Base-by-base conservation (phyloP, 2,113 vertebrate species). In the Ictalurus furcatus region DNA sequence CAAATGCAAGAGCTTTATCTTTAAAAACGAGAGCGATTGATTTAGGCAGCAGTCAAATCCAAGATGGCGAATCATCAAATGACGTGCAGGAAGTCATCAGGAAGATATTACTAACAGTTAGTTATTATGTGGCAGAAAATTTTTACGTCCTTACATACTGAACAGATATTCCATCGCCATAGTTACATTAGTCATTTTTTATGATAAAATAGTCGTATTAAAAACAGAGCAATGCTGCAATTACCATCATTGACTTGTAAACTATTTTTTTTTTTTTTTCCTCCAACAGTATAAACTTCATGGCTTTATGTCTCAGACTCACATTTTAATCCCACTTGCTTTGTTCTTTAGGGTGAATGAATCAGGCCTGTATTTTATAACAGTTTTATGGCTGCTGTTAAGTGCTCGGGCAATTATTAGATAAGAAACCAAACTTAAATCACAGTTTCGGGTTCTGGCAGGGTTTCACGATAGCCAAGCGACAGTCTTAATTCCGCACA, bases 371-470 rank as follows among this genome's bases (percentile, higher is more conserved):
- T 54, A 63, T 88, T 88, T 59, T 85, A 86, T 76, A 44, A 58
- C 61, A 81, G 58, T 78, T 84, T 91, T 90, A 88, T 23, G 86
- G 84, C 81, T 87, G 89, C 82, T 73, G 81, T 82, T 90, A 87
- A 76, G 56, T 17, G 54, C 61, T 87, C 71, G 37, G 88, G 40
- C 87, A 37, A 54, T 30, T 37, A 79, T 86, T 74, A 92, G 90
- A 91, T 88, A 92, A 87, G 78, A 83, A 88, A 59, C 19, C 19
- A 11, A 40, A 84, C 85, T 65, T 87, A 87, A 93, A 90, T 90
- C 90, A 63, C 44, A n/a, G 16, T 34, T 67, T 61, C 23, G 87
- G 56, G 84, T 85, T 89, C 88, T 88, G 89, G 74, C 84, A 83
- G 73, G 67, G 71, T 82, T 61, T n/a, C 56, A 56, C 23, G 28